These are phyloP conservation scores for Polyommatus iphigenia DNA, from an alignment of 2,888 invertebrate species.

Conservation along the genomic window DNA sequence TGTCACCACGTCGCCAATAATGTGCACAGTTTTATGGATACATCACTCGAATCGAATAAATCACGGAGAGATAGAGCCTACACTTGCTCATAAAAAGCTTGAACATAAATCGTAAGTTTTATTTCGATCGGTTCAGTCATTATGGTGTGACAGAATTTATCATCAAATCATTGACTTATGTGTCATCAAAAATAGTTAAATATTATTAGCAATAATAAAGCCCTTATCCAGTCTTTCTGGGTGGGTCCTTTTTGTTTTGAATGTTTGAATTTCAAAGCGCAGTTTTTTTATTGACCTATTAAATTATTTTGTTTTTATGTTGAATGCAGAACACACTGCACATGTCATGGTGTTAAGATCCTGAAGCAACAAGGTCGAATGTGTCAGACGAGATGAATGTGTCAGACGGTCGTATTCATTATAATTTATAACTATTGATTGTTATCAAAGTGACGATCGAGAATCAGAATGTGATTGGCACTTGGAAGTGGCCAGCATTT, in stretches of 20 bases:
- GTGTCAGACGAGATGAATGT: conserved; percentile 25
- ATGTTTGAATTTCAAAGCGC: not conserved
- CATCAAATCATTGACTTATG: not conserved
- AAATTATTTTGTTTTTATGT: not conserved
- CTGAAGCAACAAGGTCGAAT: conserved; percentile 10
- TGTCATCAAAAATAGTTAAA: not conserved
- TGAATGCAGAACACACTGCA: not conserved
- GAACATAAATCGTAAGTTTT: not conserved
- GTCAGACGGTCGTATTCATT: conserved; percentile 27
- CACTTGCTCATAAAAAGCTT: conserved; percentile 8
- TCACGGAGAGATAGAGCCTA: conserved; percentile 4
- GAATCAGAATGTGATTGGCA: conserved; percentile 8
- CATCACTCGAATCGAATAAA: conserved; percentile 32
- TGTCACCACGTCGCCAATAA: conserved; percentile 39
- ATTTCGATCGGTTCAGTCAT: conserved; percentile 3
- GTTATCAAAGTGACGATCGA: conserved; percentile 28
- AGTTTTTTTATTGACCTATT: not conserved
- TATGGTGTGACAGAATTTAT: not conserved
- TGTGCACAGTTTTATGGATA: conserved; percentile 37
- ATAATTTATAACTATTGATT: not conserved
- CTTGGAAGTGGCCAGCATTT: conserved; percentile 4
- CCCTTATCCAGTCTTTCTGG: too few species aligned
- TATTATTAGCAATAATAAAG: not conserved
- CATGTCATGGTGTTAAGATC: conserved; percentile 7
- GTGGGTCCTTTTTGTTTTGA: not conserved